Base-by-base conservation (phyloP, 2,113 vertebrate species). In the Cathartes aura region DNA sequence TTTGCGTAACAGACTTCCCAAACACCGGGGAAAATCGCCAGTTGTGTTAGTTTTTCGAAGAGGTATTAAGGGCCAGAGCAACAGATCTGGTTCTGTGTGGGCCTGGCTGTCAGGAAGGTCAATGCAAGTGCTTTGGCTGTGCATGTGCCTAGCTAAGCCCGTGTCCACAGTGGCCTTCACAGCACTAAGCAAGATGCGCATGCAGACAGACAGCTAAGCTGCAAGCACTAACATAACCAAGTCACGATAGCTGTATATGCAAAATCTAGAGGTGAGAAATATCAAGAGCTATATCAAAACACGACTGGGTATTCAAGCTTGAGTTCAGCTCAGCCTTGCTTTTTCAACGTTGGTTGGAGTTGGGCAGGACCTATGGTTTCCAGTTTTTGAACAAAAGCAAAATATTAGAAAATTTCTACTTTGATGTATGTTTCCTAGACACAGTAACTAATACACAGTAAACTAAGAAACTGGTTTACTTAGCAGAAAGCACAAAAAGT, bases 401-500 rank as follows among this genome's bases (percentile, higher is more conserved):
- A 66, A 36, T n/a, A n/a, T 8, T 55, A 52, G 43, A 66, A 53
- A 43, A 82, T 45, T 64, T 89, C n/a, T 68, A 2, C 64, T 70
- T 79, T 43, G 42, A n/a, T 55, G 9, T 47, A 13, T 21, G 15
- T 75, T 92, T 71, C 42, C 68, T 92, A 82, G 90, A 72, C 27
- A 91, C 68, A 48, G 76, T 87, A 84, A 87, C 73, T 75, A 94
- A 82, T 63, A 82, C 8, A 87, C 14, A 38, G 23, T 68, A 82
- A 84, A 87, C 47, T 56, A 75, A 63, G 56, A 63, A 78, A 71
- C 19, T 83, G 6, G 18, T 62, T 90, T 89, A 45, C 29, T 81
- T 78, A 68, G 52, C 34, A 89, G 64, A 84, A 72, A 75, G 36
- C 24, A 48, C 43, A 71, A 75, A 64, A 63, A 26, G 2, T 9